phyloP scores from a whole-genome alignment of 2,888 invertebrate genomes.

The Nomada fucata region DNA sequence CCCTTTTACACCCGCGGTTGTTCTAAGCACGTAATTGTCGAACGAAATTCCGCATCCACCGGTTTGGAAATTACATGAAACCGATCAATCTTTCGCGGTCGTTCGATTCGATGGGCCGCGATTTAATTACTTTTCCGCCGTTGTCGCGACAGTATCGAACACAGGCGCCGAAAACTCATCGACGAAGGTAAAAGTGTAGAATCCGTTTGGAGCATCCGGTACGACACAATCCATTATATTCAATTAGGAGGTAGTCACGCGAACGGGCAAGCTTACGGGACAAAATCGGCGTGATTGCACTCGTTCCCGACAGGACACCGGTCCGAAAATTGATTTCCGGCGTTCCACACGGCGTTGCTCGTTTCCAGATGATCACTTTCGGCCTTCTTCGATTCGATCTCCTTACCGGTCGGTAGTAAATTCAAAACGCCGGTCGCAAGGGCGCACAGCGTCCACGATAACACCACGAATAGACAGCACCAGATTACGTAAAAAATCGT shows the following conservation, averaged over 20 bases:
- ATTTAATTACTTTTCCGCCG: constrained; percentile 12
- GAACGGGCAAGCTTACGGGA: constrained; percentile 52
- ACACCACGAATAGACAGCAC: constrained; percentile 11
- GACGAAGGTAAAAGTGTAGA: no score
- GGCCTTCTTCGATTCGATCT: neutral
- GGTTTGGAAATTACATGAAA: constrained; percentile 3
- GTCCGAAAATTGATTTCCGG: constrained; percentile 58
- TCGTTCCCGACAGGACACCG: constrained; percentile 31
- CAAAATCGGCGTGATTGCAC: constrained; percentile 60
- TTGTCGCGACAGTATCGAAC: constrained; percentile 1
- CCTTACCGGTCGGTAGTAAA: neutral
- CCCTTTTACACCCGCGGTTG: neutral
- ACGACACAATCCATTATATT: constrained; percentile 66
- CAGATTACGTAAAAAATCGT: constrained; percentile 25
- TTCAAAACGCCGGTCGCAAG: neutral
- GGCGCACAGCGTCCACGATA: constrained; percentile 13
- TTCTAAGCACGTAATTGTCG: neutral
- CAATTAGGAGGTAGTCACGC: constrained; percentile 58
- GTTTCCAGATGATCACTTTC: neutral
- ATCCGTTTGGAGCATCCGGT: constrained; percentile 2
- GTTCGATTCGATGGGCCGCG: constrained; percentile 5
- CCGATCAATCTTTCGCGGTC: constrained; percentile 3
- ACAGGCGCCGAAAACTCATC: constrained; percentile 16
- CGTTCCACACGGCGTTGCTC: constrained; percentile 19
- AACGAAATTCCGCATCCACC: neutral